Evolutionary conservation across 92 coral and sea anemone genomes (phyloP), one percentile per base, ranked within the genome.

Genomic region (Porites divaricata): DNA sequence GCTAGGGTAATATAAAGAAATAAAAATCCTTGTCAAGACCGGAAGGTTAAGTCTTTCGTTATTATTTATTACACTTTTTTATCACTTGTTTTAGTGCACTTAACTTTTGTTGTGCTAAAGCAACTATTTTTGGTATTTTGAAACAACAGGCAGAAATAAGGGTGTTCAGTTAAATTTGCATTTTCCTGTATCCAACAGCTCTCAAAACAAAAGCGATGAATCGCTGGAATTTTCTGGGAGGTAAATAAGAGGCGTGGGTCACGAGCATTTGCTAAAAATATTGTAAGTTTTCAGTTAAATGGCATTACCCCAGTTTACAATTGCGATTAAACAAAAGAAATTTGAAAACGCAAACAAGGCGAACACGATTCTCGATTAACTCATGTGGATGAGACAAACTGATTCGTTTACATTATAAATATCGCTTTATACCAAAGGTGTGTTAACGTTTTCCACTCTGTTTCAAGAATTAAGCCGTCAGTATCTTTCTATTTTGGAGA

Each of bases 211-310:
- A 82, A 73, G 76, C 62, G 14, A 49, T 19, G 64, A 72, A 82
- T 82, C 48, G 72, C 79, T 82, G 72, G 67, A 82, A 82, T 82
- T 61, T 63, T 71, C 73, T 61, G 63, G 51, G 17, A 54, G 65
- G n/a, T 41, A 25, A 26, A 41, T 41, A 53, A 35, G 57, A 68
- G 57, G 85, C 65, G 76, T 69, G 76, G 63, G 67, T 0, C 1
- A 67, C 9, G 35, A 25, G 20, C 70, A 45, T 50, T 77, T 58
- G n/a, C 8, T 12, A 23, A 62, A 77, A 26, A 53, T 19, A 15
- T 20, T 19, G 20, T 45, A 28, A n/a, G 24, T 59, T 50, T 51
- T 68, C 56, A 67, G 13, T 35, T 67, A 28, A 58, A 35, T 35
- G 45, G 45, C 7, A 6, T 35, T 35, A 20, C 7, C 1, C 20